phyloP scores from a whole-genome alignment of 2,888 invertebrate genomes.

The Platerodrilus igneus region DNA sequence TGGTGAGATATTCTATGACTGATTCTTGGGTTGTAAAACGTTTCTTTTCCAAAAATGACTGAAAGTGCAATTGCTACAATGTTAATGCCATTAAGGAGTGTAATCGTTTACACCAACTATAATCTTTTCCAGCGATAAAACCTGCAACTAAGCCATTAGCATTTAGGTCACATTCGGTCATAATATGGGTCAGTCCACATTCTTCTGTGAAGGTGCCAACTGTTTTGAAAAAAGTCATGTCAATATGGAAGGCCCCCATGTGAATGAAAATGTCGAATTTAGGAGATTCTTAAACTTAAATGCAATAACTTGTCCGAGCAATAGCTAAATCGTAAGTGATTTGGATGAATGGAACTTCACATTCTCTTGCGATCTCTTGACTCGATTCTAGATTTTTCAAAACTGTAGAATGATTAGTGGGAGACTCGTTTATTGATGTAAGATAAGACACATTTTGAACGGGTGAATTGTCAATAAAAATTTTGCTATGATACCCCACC shows the following conservation, averaged over 20 bases:
- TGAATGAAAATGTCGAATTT: conserved; percentile 35
- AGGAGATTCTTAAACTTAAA: conserved; percentile 31
- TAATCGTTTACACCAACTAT: conserved; percentile 21
- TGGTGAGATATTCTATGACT: conserved; percentile 25
- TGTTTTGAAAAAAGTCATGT: too few relatives aligned
- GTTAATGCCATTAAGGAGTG: conserved; percentile 24
- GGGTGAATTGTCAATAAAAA: conserved; percentile 27
- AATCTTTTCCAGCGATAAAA: too few relatives aligned
- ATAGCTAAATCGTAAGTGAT: conserved; percentile 31
- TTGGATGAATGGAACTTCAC: conserved; percentile 25
- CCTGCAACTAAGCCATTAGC: too few relatives aligned
- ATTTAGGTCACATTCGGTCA: too few relatives aligned
- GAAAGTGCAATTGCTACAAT: conserved; percentile 32
- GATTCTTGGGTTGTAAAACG: conserved; percentile 17
- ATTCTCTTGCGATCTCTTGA: conserved; percentile 30
- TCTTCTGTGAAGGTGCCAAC: too few relatives aligned
- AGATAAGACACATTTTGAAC: conserved; percentile 36
- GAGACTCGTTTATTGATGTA: conserved; percentile 36
- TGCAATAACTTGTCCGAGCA: conserved; percentile 25
- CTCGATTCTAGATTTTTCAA: conserved; percentile 31
- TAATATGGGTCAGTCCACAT: too few relatives aligned
- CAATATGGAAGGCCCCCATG: too few relatives aligned
- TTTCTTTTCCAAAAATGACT: conserved; percentile 24
- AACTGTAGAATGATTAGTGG: conserved; percentile 33
- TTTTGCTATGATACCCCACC: conserved; percentile 35